A percentile compares a stretch with the other conserved stretches of the same genome.
Evolutionary conservation across 1,140 invertebrate genomes (phyloP).

Genomic region (Platorchestia sp.): DNA sequence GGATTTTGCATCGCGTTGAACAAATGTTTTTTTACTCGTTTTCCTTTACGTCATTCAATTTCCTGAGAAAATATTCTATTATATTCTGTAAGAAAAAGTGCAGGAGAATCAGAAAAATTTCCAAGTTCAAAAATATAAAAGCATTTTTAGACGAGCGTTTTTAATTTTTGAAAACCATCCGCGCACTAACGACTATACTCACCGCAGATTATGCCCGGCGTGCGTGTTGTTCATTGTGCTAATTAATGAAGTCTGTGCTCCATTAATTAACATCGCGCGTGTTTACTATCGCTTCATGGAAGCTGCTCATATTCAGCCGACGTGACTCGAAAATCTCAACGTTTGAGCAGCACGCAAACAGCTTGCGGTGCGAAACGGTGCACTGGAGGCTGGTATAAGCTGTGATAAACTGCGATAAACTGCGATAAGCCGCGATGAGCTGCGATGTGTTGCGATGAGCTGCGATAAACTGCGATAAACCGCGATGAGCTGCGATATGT

Average conservation of each 20-base stretch:
- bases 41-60: no score
- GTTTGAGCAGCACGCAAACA: not conserved
- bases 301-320: not conserved
- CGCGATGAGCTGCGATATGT: no score
- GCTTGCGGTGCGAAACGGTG: not conserved
- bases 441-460: no score
- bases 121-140: not conserved
- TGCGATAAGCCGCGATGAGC: no score
- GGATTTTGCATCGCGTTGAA: no score
- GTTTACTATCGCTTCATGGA: not conserved
- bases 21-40: not conserved
- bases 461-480: no score
- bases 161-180: not conserved
- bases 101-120: not conserved
- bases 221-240: not conserved
- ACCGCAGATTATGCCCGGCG: not conserved
- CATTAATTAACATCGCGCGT: not conserved
- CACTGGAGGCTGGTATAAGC: not conserved
- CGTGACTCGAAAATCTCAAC: not conserved
- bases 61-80: not conserved
- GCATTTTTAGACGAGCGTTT: not conserved
- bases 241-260: not conserved
- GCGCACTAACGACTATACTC: not conserved
- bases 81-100: not conserved
- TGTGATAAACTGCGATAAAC: no score